Evolutionary conservation across 2,888 invertebrate species (phyloP), one percentile per base, ranked within the genome.

Genomic region (Sesia bembeciformis): DNA sequence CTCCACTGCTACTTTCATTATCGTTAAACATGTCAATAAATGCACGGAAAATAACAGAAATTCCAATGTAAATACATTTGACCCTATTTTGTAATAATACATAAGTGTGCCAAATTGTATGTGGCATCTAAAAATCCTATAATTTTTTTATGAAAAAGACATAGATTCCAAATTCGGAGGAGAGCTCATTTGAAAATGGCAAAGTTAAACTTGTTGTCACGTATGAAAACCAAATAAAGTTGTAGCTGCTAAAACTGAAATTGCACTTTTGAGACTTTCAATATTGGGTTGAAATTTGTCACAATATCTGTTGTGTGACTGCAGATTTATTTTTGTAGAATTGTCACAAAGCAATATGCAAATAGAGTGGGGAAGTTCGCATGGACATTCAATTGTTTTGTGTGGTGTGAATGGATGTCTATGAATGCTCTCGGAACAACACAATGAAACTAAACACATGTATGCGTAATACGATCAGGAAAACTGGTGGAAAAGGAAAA

Each of bases 361-460:
- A 74, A 74, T 74, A 65, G 57, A 59, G 62, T 54, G 63, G 67
- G 70, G 66, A 71, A 67, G 60, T 74, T 74, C 72, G 62, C 74
- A 74, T 70, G 72, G 68, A 62, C 67, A 66, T 57, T 63, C 66
- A 62, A 74, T 72, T 70, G 71, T 72, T 70, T 62, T 52, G 54
- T 58, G 8, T 52, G 61, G 67, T 66, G 66, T 65, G 70, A 70
- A 71, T 63, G 60, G 63, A 67, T 61, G 66, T 66, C 70, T 66
- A 72, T 72, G 67, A 63, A 46, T 46, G 46, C 7, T 46, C 46
- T 46, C 46, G 3, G 46, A 46, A 46, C 46, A 46, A 46, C 23
- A 46, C 46, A 46, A 46, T 8, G 7, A 54, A 52, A 40, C 23
- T 23, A 23, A 23, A 23, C 23, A 23, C 23, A 23, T 23, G 23